Evolutionary conservation across 1,140 invertebrate species (phyloP).

Genomic region (Zaprionus vittiger): DNA sequence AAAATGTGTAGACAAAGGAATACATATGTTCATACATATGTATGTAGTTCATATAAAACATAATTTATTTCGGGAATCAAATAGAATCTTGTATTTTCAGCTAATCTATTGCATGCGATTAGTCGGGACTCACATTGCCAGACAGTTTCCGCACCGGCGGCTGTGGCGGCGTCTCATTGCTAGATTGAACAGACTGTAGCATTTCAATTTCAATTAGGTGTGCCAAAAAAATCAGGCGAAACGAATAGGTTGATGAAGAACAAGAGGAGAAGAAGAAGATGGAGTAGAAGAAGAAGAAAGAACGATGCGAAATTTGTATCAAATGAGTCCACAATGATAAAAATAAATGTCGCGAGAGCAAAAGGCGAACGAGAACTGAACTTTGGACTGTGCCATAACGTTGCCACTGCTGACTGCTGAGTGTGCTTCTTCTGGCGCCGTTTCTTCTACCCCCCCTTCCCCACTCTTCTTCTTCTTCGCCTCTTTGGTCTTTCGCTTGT

Average conservation of each 20-base stretch:
- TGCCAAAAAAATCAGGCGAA: slow-evolving; percentile 15
- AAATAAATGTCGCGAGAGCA: slow-evolving; percentile 6
- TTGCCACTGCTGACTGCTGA: neutral
- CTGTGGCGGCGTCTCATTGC: slow-evolving; percentile 10
- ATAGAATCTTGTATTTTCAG: neutral
- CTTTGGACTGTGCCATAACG: slow-evolving; percentile 3
- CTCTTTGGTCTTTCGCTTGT: neutral
- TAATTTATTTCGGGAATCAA: neutral
- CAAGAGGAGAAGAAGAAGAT: neutral
- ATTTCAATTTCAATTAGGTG: slow-evolving; percentile 21
- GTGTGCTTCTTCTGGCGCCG: neutral
- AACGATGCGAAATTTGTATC: neutral
- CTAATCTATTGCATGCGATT: neutral
- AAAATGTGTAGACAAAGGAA: neutral
- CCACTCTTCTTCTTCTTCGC: neutral
- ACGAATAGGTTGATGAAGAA: neutral
- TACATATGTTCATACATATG: neutral
- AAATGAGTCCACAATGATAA: slow-evolving; percentile 25
- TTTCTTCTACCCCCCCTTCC: neutral
- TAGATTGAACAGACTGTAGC: slow-evolving; percentile 15
- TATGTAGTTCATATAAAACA: neutral
- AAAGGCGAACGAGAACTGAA: neutral
- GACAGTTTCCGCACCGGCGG: slow-evolving; percentile 15
- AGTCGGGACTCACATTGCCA: neutral
- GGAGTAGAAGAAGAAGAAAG: neutral